Conservation (phyloP, 2,113 vertebrate genomes). For the Tragelaphus buxtoni region DNA sequence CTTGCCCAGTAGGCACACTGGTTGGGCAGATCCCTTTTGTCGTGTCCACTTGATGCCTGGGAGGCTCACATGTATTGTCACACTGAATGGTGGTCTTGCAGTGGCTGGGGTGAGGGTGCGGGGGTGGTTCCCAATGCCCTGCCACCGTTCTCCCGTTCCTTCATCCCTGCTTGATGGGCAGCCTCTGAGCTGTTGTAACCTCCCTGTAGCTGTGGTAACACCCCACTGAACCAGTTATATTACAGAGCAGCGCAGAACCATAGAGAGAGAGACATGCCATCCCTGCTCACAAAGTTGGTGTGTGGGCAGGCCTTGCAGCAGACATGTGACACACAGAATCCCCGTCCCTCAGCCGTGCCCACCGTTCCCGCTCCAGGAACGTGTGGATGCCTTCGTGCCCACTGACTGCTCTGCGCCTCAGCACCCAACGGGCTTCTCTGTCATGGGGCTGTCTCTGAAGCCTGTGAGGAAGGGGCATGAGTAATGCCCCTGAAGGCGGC, state of each 20-base stretch:
- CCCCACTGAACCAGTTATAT: neutral
- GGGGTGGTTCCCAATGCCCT: rapidly evolving
- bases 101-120: rapidly evolving
- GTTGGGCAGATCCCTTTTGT: neutral
- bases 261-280: neutral
- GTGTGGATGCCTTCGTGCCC: neutral
- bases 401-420: neutral
- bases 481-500: neutral
- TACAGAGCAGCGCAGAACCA: neutral
- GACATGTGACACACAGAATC: neutral
- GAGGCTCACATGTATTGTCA: neutral
- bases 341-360: rapidly evolving
- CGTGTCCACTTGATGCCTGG: rapidly evolving
- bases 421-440: neutral
- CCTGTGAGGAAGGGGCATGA: neutral
- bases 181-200: neutral
- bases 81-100: neutral
- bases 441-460: neutral
- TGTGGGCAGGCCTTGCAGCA: neutral
- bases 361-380: neutral
- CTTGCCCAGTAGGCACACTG: too few relatives aligned
- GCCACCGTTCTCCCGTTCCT: neutral
- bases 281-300: neutral
- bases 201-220: neutral
- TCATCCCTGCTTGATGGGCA: neutral